Evolutionary conservation across 2,797 vertebrate genomes (phyloP).

Genomic region (Spheniscus humboldti): DNA sequence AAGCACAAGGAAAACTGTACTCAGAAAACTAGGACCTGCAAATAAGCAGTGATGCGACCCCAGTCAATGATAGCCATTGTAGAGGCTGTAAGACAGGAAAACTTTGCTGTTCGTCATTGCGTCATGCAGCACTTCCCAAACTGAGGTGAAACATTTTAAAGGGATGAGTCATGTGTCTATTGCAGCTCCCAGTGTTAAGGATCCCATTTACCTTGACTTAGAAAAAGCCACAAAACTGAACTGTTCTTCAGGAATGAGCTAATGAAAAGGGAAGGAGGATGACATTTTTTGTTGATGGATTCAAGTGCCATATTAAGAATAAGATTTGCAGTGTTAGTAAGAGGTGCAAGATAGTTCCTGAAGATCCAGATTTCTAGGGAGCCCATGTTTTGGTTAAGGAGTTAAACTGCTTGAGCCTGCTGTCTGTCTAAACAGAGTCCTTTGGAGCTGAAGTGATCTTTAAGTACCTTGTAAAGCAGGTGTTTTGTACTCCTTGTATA

Average conservation of each 20-base stretch:
- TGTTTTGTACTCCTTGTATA: not conserved
- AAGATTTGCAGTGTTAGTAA: not conserved
- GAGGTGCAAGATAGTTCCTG: not conserved
- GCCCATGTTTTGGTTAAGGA: not conserved
- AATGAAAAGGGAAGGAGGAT: not conserved
- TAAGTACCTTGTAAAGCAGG: too few species aligned
- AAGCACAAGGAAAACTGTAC: not conserved
- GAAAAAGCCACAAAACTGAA: not conserved
- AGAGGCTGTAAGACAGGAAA: not conserved
- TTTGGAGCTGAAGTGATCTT: not conserved
- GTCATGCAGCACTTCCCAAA: not conserved
- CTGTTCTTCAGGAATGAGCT: not conserved
- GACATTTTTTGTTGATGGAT: not conserved
- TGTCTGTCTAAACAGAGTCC: not conserved
- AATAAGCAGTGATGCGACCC: not conserved
- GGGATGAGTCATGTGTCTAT: not conserved
- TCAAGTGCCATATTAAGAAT: not conserved
- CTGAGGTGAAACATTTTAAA: not conserved
- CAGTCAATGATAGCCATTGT: accelerated
- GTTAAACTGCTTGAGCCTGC: not conserved
- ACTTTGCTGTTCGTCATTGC: accelerated
- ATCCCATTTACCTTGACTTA: not conserved
- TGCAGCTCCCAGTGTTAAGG: not conserved
- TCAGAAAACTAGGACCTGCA: not conserved
- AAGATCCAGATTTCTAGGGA: not conserved